Evolutionary conservation across 2,113 vertebrate species (phyloP).

Genomic region (Silurus asotus): DNA sequence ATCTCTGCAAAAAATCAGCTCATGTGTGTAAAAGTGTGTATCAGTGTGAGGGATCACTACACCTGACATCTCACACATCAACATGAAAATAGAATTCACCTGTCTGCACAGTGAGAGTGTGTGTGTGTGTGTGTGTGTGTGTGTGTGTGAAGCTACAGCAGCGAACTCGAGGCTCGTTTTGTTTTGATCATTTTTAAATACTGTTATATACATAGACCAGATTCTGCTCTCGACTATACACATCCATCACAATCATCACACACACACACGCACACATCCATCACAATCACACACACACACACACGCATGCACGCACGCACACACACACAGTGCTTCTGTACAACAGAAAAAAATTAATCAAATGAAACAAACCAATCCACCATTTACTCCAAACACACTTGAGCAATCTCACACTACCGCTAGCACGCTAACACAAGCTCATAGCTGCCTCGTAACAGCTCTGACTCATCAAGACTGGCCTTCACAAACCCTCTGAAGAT

Average conservation of each 20-base stretch:
- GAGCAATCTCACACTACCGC: not conserved
- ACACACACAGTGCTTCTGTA: slow-evolving; percentile 48
- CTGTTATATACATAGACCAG: slow-evolving; percentile 62
- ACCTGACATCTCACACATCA: too few relatives aligned
- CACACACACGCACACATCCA: slow-evolving; percentile 56
- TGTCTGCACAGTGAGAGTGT: too few relatives aligned
- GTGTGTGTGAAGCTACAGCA: not conserved
- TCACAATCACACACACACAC: slow-evolving; percentile 52
- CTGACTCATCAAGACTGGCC: too few relatives aligned
- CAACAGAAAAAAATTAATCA: slow-evolving; percentile 54
- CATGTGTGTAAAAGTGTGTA: not conserved
- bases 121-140: not conserved
- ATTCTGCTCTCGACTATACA: slow-evolving; percentile 65
- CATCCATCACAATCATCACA: slow-evolving; percentile 58
- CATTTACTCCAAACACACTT: not conserved
- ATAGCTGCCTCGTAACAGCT: too few relatives aligned
- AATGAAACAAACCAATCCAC: slow-evolving; percentile 36
- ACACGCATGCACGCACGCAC: not conserved
- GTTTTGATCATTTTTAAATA: slow-evolving; percentile 65
- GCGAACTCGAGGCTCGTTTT: slow-evolving; percentile 51
- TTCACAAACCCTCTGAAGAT: too few relatives aligned
- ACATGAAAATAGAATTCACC: not conserved
- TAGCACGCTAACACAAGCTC: not conserved
- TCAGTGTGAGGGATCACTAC: not conserved
- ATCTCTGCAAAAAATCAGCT: not conserved